Evolutionary conservation across 1,140 invertebrate species (phyloP).

Genomic region (Brachionus koreanus): DNA sequence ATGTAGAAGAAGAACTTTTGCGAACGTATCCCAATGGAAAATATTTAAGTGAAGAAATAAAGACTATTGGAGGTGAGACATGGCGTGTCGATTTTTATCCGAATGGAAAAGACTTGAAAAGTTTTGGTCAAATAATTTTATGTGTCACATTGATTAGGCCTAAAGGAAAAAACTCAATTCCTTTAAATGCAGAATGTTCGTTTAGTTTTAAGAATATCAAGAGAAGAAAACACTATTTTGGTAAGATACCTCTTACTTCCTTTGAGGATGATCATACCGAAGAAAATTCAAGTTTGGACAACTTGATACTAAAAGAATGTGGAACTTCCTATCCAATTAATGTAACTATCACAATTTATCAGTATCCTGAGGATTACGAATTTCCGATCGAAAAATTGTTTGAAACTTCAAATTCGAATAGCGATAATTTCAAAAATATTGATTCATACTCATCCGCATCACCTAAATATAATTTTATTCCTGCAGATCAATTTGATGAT

Average conservation of each 20-base stretch:
- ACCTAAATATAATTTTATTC: neutral
- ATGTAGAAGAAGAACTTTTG: conserved; percentile 14
- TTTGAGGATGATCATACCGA: neutral
- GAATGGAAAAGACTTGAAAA: conserved; percentile 22
- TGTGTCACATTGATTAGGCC: neutral
- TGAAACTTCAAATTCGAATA: neutral
- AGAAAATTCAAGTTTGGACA: conserved; percentile 17
- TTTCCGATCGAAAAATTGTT: neutral
- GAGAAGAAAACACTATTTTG: conserved; percentile 16
- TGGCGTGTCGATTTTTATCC: conserved; percentile 38
- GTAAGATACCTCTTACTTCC: neutral
- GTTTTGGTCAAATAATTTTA: neutral
- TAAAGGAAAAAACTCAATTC: neutral
- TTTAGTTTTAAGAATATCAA: conserved; percentile 37
- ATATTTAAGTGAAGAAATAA: neutral
- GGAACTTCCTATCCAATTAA: neutral
- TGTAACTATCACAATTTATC: conserved; percentile 9
- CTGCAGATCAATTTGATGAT: neutral
- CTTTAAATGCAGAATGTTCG: conserved; percentile 18
- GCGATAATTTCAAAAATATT: neutral
- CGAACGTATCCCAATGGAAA: conserved; percentile 26
- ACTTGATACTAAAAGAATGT: conserved; percentile 20
- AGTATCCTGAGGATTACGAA: neutral
- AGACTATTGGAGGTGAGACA: neutral
- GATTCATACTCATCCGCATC: neutral